Evolutionary conservation across 2,797 vertebrate genomes (phyloP), one percentile per base, ranked within the genome.

Genomic region (Bradypus variegatus): DNA sequence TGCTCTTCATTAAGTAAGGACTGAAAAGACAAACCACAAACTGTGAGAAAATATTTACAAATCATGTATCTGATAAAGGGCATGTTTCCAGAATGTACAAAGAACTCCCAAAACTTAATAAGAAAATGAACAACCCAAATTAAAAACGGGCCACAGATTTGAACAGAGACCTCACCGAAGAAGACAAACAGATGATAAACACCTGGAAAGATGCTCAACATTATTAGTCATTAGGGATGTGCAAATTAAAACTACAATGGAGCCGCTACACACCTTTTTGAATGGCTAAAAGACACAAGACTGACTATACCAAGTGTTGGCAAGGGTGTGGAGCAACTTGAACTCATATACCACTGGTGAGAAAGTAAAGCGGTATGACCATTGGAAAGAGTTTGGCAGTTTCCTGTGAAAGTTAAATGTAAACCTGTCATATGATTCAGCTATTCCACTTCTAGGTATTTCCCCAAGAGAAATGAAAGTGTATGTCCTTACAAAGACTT

Each of bases 1-100:
- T 69, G 33, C 31, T 55, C 45, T 85, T 90, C 33, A 58, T 2
- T 25, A 3, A 31, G 36, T 72, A 70, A 19, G 50, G 48, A 85
- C 64, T 16, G 23, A 91, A 58, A 87, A 76, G 41, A 82, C 16
- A 67, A 89, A 55, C 10, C 50, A 38, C 11, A 45, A n/a, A 45
- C 27, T 62, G 41, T 50, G 64, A 85, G 50, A 48, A 86, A 93
- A 55, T 70, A 55, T 64, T 92, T 89, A 23, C 58, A 76, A 65
- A 62, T 70, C 36, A 23, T 13, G 6, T 33, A 15, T 55, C 64
- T 38, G 58, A 76, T 41, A 75, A 77, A 60, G 50, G 19, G 55
- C 25, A 36, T 65, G 72, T 12, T 62, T 53, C 41, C 16, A 65
- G 78, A 78, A 48, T 36, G 31, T 31, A 70, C 5, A 62, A 73